Evolutionary conservation across 2,888 invertebrate species (phyloP), one percentile per base, ranked within the genome.

Genomic region (Heliothis peltigera): DNA sequence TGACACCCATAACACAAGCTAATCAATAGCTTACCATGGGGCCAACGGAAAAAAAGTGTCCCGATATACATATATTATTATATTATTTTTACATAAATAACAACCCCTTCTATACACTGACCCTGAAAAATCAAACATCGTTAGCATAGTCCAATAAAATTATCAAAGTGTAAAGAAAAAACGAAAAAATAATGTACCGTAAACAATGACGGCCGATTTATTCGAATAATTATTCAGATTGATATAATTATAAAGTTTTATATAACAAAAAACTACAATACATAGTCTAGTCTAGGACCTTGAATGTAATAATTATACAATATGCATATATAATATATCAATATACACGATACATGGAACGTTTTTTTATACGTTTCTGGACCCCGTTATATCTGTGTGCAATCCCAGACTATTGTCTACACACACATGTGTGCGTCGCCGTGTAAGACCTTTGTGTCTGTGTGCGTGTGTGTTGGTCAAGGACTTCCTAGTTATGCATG

Each of bases 251-350:
- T 51, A 18, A 32, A 25, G 56, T 46, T 21, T 47, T 18, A 15
- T 17, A 47, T 32, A 57, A 43, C 46, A 68, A 79, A 78, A n/a
- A 79, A 78, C 64, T 66, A 63, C 15, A 69, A 65, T n/a, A n/a
- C n/a, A n/a, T 15, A 64, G 67, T 65, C 66, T 74, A 67, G 76
- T 69, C 70, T 64, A 17, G 51, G 57, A 63, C 71, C 75, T 73
- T 72, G 75, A 55, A 59, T 55, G 35, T 28, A 65, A 57, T 60
- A 74, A 70, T 73, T 73, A 70, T 60, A 25, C 39, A 43, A 32
- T 32, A 25, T 25, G 6, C 8, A 25, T 25, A 25, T 0, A 25
- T 0, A 1, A 32, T 62, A 21, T 53, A 57, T 75, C 32, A 56
- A 60, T 66, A 51, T 54, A 32, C 64, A 57, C 49, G 35, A n/a